These are phyloP conservation scores for Enteromius argenteus DNA, from an alignment of 2,797 vertebrate genomes.

Conservation along the genomic window DNA sequence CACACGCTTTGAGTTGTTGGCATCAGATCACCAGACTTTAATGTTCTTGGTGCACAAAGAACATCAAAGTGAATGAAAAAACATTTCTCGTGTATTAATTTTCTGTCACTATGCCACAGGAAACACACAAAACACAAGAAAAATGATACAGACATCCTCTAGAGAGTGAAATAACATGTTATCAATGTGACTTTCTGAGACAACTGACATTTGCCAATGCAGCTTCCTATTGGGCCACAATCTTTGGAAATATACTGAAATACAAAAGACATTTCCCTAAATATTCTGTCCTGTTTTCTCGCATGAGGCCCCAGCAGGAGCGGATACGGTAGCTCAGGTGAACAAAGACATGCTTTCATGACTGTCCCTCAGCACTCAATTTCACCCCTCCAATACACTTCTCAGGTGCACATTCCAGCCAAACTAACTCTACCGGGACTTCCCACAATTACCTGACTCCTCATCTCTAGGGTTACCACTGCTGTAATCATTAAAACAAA, in stretches of 20 bases:
- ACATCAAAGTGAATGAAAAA: not conserved
- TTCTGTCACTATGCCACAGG: not conserved
- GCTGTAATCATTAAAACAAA: not conserved
- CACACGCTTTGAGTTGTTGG: not conserved
- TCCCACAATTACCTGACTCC: not conserved
- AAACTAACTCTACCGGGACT: conserved; percentile 6
- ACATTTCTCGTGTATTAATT: not conserved
- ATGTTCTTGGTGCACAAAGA: not conserved
- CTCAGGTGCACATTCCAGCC: conserved; percentile 33
- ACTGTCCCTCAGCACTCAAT: conserved; percentile 28
- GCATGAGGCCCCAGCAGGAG: conserved; percentile 4
- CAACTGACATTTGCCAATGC: not conserved
- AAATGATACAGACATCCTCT: not conserved
- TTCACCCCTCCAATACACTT: not conserved
- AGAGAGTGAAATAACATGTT: not conserved
- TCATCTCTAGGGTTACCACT: not conserved
- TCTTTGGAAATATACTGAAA: not conserved
- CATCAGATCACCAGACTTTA: not conserved
- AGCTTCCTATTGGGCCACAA: not conserved
- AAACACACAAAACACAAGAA: not conserved
- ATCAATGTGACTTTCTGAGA: not conserved
- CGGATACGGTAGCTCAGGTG: not conserved
- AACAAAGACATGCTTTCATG: conserved; percentile 31
- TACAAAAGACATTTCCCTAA: not conserved
- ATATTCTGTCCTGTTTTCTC: not conserved